Percentiles rank a stretch among this genome's conserved stretches.
Evolutionary conservation across 2,888 invertebrate genomes (phyloP).

Genomic region (Horisme vitalbata): DNA sequence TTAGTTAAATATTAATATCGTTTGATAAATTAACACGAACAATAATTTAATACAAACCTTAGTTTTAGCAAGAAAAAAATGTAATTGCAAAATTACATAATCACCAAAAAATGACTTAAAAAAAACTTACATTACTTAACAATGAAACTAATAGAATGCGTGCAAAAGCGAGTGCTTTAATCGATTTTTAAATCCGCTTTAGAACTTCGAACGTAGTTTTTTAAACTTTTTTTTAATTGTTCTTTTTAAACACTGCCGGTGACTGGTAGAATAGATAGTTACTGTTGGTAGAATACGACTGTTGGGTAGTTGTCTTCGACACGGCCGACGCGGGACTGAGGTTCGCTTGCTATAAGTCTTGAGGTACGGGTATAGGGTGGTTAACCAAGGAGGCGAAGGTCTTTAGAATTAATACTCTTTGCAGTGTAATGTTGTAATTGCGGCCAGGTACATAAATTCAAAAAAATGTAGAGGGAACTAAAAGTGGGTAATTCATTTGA

Average conservation of each 20-base stretch:
- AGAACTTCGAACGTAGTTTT: conserved; percentile 10
- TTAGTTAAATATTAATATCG: too few relatives aligned
- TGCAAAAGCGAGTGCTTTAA: conserved; percentile 22
- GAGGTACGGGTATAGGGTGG: conserved; percentile 6
- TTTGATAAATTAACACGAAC: neutral
- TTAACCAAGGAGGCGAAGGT: too few relatives aligned
- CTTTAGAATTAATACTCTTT: too few relatives aligned
- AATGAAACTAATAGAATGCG: conserved; percentile 9
- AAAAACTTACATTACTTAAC: conserved; percentile 1
- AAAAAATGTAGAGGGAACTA: too few relatives aligned
- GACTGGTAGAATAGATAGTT: conserved; percentile 17
- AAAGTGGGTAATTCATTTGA: too few relatives aligned
- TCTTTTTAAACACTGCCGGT: conserved; percentile 32
- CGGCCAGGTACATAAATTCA: too few relatives aligned
- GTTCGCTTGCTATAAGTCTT: conserved; percentile 4
- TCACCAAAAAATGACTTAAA: conserved; percentile 4
- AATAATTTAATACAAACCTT: too few relatives aligned
- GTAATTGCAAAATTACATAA: too few relatives aligned
- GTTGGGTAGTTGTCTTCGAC: conserved; percentile 7
- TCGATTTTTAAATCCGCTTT: conserved; percentile 22
- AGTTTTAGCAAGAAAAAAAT: too few relatives aligned
- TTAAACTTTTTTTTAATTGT: conserved; percentile 19
- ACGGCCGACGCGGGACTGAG: conserved; percentile 18
- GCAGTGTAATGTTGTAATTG: too few relatives aligned
- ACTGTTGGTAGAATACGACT: conserved; percentile 14